Conservation (phyloP, 2,113 vertebrate species). For the Mirounga angustirostris region DNA sequence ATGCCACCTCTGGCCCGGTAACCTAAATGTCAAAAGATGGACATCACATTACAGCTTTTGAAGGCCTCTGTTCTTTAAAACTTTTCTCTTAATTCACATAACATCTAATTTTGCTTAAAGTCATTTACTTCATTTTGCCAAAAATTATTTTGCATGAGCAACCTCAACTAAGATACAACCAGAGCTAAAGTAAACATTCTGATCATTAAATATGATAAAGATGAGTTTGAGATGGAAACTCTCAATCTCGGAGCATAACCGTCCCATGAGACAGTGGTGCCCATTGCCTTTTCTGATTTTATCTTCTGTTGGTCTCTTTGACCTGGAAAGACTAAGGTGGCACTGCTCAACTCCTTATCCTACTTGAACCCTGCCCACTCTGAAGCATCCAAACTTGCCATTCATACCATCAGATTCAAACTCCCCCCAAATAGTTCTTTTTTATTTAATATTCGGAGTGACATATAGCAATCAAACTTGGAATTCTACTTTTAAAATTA, state of each 20-base stretch:
- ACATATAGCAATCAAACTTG: not conserved
- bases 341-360: not conserved
- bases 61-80: conserved; percentile 46
- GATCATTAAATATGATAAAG: not conserved
- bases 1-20: conserved; percentile 57
- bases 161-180: not conserved
- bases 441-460: not conserved
- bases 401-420: not conserved
- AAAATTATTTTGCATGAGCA: not conserved
- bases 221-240: accelerated
- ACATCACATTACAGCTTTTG: not conserved
- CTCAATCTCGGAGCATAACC: not conserved
- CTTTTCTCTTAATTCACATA: conserved; percentile 9
- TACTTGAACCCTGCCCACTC: not conserved
- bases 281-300: not conserved
- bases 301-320: not conserved
- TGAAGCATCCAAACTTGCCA: not conserved
- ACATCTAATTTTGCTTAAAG: not conserved
- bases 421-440: not conserved
- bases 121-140: conserved; percentile 6
- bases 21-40: conserved; percentile 59
- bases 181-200: not conserved
- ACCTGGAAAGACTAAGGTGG: not conserved
- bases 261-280: not conserved
- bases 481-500: not conserved